Conservation (phyloP, 2,888 invertebrate genomes). For the Penaeus monodon region DNA sequence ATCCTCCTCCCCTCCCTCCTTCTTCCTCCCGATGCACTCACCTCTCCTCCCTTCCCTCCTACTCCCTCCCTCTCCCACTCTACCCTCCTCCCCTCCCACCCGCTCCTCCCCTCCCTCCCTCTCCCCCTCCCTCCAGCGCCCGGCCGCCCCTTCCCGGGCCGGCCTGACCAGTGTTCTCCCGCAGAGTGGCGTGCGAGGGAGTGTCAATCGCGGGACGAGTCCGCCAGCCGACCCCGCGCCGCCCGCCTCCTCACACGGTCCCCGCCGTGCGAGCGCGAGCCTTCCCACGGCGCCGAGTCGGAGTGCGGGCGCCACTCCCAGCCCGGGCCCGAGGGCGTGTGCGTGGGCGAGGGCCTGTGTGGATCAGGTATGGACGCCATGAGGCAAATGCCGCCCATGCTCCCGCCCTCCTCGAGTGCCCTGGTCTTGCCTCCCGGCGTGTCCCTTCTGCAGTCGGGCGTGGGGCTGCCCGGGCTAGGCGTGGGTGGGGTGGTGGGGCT, state of each 20-base stretch:
- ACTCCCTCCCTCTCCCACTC: not conserved
- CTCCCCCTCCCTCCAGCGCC: not conserved
- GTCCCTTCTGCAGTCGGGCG: slow-evolving; percentile 32
- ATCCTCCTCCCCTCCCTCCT: not conserved
- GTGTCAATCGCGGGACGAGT: not conserved
- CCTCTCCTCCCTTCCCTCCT: not conserved
- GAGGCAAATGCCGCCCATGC: slow-evolving; percentile 31
- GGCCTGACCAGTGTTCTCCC: not conserved
- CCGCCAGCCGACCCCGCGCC: too few species aligned
- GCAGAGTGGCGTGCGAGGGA: not conserved
- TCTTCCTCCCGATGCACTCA: too few species aligned
- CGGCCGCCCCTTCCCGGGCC: slow-evolving; percentile 1
- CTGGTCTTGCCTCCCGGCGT: slow-evolving; percentile 46
- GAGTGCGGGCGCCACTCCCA: slow-evolving; percentile 1
- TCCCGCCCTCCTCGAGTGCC: slow-evolving; percentile 50
- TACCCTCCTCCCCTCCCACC: not conserved
- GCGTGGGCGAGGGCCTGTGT: slow-evolving; percentile 45
- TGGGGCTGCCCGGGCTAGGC: slow-evolving; percentile 32
- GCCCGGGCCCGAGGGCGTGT: slow-evolving; percentile 39
- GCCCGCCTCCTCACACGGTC: too few species aligned
- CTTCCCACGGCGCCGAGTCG: not conserved
- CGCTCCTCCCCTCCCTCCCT: not conserved
- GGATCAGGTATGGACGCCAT: slow-evolving; percentile 37
- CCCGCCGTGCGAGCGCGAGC: too few species aligned
- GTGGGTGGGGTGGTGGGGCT: slow-evolving; percentile 42